phyloP scores from a whole-genome alignment of 2,888 invertebrate species.

The Euzetes globulus region DNA sequence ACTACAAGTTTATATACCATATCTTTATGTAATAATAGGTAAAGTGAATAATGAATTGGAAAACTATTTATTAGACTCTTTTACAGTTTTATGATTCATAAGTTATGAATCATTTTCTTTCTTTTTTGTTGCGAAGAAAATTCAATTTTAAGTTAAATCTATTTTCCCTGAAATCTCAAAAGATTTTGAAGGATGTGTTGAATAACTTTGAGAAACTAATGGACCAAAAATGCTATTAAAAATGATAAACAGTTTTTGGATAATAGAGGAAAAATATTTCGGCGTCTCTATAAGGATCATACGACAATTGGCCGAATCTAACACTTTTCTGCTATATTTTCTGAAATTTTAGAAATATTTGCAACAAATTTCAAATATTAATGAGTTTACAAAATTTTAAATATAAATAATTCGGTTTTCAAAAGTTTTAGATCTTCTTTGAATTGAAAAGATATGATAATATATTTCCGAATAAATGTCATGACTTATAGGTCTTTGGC shows the following conservation, averaged over 20 bases:
- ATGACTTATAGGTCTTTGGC: no score
- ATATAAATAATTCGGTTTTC: no score
- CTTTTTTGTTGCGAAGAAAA: background rate
- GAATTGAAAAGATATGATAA: no score
- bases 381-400: no score
- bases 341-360: no score
- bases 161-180: background rate
- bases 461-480: no score
- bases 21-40: constrained; percentile 5
- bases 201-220: constrained; percentile 18
- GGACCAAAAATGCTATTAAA: constrained; percentile 28
- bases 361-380: no score
- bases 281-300: background rate
- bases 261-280: background rate
- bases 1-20: background rate
- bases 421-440: no score
- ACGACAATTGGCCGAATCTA: background rate
- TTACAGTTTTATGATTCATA: background rate
- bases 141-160: constrained; percentile 19
- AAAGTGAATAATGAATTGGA: background rate
- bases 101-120: constrained; percentile 4
- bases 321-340: background rate
- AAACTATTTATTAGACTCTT: background rate
- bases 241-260: constrained; percentile 22
- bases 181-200: constrained; percentile 5